Conservation (phyloP, 1,140 invertebrate species). For the Meloidogyne hapla region DNA sequence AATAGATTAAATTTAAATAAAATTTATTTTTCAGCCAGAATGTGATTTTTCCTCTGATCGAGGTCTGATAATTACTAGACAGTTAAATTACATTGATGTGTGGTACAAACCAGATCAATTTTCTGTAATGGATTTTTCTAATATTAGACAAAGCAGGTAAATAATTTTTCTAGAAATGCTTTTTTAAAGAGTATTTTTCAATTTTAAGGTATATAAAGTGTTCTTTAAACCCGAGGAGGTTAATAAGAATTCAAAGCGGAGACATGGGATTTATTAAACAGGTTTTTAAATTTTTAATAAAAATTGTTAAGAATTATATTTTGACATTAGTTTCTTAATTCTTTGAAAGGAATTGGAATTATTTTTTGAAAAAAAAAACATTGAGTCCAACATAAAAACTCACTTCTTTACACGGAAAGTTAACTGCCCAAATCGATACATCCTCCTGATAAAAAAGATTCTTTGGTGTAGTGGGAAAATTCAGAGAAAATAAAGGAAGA, state of each 20-base stretch:
- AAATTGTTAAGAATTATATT: no score
- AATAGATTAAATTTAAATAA: not conserved
- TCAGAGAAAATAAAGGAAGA: no score
- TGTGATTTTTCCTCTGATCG: not conserved
- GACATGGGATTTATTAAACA: constrained; percentile 28
- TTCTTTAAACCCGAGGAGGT: not conserved
- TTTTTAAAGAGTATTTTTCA: not conserved
- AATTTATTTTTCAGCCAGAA: constrained; percentile 17
- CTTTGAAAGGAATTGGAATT: no score
- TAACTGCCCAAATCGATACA: no score
- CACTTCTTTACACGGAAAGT: no score
- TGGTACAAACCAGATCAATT: constrained; percentile 6
- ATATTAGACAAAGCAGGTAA: not conserved
- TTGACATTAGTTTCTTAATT: no score
- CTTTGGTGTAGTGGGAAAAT: no score
- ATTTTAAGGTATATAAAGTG: not conserved
- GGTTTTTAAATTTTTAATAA: not conserved
- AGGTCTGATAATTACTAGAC: constrained; percentile 2
- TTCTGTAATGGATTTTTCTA: not conserved
- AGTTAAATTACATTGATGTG: not conserved
- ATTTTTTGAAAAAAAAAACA: no score
- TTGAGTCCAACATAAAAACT: no score
- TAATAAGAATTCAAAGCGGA: constrained; percentile 17
- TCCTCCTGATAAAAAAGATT: no score
- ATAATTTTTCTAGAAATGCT: not conserved